Conservation (phyloP, 1,140 invertebrate species). For the Macrosteles quadrilineatus region DNA sequence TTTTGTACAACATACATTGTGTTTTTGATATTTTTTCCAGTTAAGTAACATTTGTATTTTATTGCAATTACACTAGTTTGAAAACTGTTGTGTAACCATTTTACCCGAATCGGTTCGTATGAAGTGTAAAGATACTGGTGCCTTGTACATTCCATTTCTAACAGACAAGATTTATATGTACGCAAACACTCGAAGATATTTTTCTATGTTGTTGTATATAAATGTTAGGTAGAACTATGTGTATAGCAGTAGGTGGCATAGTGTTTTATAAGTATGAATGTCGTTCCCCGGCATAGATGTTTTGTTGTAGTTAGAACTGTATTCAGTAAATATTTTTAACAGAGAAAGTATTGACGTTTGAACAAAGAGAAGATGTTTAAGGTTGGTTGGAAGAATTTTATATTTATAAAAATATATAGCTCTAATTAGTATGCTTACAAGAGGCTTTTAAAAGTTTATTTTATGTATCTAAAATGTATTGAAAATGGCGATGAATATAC, state of each 20-base stretch:
- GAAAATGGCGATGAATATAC: no score
- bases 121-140: conserved; percentile 12
- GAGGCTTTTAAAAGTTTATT: no score
- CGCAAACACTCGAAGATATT: conserved; percentile 24
- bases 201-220: conserved; percentile 28
- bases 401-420: conserved; percentile 14
- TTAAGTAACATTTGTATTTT: no score
- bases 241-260: conserved; percentile 18
- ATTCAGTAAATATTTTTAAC: conserved; percentile 17
- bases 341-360: conserved; percentile 9
- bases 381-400: conserved; percentile 12
- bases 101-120: conserved; percentile 1
- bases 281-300: conserved; percentile 13
- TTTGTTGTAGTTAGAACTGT: conserved; percentile 21
- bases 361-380: neutral
- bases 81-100: no score
- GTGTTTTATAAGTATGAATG: conserved; percentile 24
- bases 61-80: no score
- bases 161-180: conserved; percentile 20
- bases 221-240: neutral
- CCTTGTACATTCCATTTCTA: neutral
- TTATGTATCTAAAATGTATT: no score
- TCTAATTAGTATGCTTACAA: neutral
- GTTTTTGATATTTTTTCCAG: no score
- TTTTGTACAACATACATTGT: no score